Base-by-base conservation (phyloP, 2,113 vertebrate species). In the Stegastes partitus region DNA sequence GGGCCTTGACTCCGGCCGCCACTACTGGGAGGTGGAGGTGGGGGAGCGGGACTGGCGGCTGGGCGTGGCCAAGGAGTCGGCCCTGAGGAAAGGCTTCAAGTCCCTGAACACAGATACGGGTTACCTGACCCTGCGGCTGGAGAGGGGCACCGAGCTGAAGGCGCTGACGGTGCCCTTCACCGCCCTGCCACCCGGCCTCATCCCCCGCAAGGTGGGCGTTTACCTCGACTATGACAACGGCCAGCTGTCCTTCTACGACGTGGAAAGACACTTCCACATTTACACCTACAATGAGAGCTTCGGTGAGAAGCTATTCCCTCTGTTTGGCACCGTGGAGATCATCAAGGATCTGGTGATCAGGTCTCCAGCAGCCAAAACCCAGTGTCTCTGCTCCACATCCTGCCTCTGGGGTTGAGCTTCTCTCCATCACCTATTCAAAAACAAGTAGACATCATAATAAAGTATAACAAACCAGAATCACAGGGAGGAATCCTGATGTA, bases 11-110 rank as follows among this genome's bases (percentile, higher is more conserved):
- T 90, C 93, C 0, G 96, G 96, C 0, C 92, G 94, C 6, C 91
- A 90, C 34, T 96, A 93, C 89, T 97, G 96, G 96, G 95, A 96
- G 82, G 96, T 94, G 45, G 94, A 96, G 37, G 95, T 94, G 1
- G 93, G 97, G 0, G 87, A 96, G n/a, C 95, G 96, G 0, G 97
- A 97, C 83, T 98, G 97, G 97, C 95, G 97, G n/a, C 94, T 99
- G 0, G 98, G 98, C 0, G 95, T 98, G 88, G 97, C 96, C 88
- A 94, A 76, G 0, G 97, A 97, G 70, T 96, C 95, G 0, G 82
- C 97, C 10, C 89, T 96, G 28, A 94, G 97, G 84, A 98, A 98
- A 77, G 95, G 94, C 54, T 95, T 95, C 81, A 95, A 94, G 88
- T 95, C 94, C 11, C 91, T 95, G 34, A 95, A 95, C 89, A 94